phyloP scores from a whole-genome alignment of 64 coral and sea anemone species.

The Stichodactyla mertensii region DNA sequence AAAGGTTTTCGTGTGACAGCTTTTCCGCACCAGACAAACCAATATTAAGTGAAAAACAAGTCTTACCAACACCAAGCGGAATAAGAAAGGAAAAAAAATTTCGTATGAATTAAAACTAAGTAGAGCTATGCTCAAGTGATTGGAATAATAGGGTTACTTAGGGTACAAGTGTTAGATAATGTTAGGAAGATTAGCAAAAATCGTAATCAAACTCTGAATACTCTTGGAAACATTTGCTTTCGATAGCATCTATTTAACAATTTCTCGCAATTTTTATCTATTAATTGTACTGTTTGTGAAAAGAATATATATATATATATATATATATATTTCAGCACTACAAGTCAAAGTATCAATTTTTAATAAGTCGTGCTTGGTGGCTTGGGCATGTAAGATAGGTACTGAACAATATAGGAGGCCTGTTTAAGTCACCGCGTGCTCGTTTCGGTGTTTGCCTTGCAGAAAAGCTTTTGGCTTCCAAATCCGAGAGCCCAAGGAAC shows the following conservation, averaged over 20 bases:
- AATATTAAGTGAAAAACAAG: not conserved
- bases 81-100: not conserved
- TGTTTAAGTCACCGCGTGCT: not conserved
- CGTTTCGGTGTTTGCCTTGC: not conserved
- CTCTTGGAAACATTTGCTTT: not conserved
- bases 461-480: not conserved
- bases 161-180: not conserved
- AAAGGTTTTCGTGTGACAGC: not conserved
- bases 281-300: not conserved
- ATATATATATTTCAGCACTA: not conserved
- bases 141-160: not conserved
- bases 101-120: slow-evolving; percentile 7
- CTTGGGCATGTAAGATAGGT: no score
- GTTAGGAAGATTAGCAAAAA: not conserved
- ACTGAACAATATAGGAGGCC: no score
- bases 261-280: not conserved
- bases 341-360: not conserved
- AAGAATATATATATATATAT: no score
- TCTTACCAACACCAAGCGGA: not conserved
- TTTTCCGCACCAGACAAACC: not conserved
- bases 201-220: not conserved
- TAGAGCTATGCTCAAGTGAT: not conserved
- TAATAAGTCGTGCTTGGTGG: not conserved
- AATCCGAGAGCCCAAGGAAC: not conserved
- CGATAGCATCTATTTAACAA: not conserved